Evolutionary conservation across 1,140 invertebrate genomes (phyloP), one percentile per base, ranked within the genome.

Genomic region (Doryteuthis pealeii): DNA sequence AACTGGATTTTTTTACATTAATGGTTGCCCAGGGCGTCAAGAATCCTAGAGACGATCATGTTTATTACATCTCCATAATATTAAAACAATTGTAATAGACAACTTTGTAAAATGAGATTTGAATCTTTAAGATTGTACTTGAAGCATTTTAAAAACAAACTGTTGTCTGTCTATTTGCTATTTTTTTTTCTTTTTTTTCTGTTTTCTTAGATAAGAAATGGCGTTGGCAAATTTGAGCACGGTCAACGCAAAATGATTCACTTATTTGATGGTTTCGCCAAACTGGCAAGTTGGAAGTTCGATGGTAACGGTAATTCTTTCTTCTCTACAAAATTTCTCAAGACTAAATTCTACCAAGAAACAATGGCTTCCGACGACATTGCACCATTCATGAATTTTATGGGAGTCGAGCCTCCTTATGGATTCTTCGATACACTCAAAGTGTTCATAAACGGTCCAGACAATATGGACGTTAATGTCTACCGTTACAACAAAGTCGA

Each of bases 381-480:
- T n/a, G 80, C 82, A 2, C 79, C 81, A 0, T 85, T 82, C 68
- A 69, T 85, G 40, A 71, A 82, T 70, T 84, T 86, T 66, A 76
- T 82, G 28, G 72, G 74, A 15, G 79, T 84, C 0, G 54, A 67
- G 1, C 85, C 85, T 5, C 71, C 77, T 26, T 84, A 83, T 69
- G 49, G 67, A n/a, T 74, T 77, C 49, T 10, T 82, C 0, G 74
- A 85, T 30, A 80, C 76, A 43, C 1, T 83, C 0, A 40, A 78
- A 70, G 76, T 82, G 5, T 30, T 86, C 18, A 15, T 80, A 15
- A 70, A 76, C 26, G 82, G 82, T 3, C 76, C 85, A 15, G 84
- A 86, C 74, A 86, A 86, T 71, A 83, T 83, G 80, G 84, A 84
- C 73, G 79, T 84, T 32, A 86, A 86, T 74, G 76, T 86, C 5